Percentiles rank a stretch among this genome's conserved stretches.
These are phyloP conservation scores for Toxotes chatareus DNA, from an alignment of 2,113 vertebrate genomes.

Conservation along the genomic window DNA sequence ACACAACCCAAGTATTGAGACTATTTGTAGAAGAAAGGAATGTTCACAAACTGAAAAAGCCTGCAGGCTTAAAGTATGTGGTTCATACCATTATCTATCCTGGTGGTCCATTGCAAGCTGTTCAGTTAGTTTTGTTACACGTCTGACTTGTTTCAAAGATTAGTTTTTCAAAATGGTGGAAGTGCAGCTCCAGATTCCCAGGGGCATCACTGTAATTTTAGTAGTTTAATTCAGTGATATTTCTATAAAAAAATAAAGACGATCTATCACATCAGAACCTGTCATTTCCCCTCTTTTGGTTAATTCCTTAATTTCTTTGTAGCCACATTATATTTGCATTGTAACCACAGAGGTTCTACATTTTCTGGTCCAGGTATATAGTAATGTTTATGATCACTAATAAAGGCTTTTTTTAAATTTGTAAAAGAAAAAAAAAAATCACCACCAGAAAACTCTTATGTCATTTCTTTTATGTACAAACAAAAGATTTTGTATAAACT, in stretches of 20 bases:
- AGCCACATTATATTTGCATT: too few relatives aligned
- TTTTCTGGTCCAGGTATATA: not conserved
- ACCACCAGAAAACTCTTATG: not conserved
- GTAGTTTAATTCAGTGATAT: not conserved
- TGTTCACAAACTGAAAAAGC: too few relatives aligned
- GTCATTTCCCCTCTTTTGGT: not conserved
- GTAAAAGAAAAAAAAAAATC: not conserved
- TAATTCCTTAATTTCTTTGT: too few relatives aligned
- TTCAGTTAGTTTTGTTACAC: too few relatives aligned
- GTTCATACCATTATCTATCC: too few relatives aligned
- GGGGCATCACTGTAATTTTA: not conserved
- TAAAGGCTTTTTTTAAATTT: not conserved
- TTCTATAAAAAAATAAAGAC: not conserved
- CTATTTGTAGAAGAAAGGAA: too few relatives aligned
- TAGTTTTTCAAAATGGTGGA: not conserved
- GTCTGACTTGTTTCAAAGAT: not conserved
- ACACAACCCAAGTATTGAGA: too few relatives aligned
- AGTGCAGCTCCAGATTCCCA: not conserved
- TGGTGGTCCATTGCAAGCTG: too few relatives aligned
- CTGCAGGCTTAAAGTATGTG: too few relatives aligned
- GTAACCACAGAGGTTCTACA: not conserved
- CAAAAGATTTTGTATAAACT: slow-evolving; percentile 81
- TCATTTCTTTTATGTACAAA: slow-evolving; percentile 86
- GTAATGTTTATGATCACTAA: not conserved
- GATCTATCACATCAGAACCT: not conserved